phyloP scores from a whole-genome alignment of 1,140 invertebrate species.

The Drosophila elegans region DNA sequence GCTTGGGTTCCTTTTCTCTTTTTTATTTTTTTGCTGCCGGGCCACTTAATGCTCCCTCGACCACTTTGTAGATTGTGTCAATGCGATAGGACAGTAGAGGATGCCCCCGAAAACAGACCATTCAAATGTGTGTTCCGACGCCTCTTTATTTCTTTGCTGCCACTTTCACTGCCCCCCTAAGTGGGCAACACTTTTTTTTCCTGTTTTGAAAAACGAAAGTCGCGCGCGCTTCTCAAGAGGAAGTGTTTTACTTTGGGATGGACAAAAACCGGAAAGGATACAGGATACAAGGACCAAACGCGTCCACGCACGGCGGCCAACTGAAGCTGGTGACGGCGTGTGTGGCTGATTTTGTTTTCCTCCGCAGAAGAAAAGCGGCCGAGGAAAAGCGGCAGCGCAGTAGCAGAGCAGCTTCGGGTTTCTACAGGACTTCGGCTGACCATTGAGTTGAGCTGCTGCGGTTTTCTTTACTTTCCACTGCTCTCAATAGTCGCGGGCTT shows the following conservation, averaged over 20 bases:
- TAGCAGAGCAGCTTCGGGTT: constrained; percentile 38
- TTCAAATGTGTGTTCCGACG: constrained; percentile 48
- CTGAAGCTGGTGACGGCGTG: constrained; percentile 71
- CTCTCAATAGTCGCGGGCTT: background rate
- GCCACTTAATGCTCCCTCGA: constrained; percentile 67
- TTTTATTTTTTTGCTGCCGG: constrained; percentile 25
- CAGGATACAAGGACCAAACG: constrained; percentile 50
- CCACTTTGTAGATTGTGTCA: constrained; percentile 76
- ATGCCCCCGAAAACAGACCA: constrained; percentile 53
- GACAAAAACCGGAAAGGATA: constrained; percentile 1
- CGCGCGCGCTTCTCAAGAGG: constrained; percentile 25
- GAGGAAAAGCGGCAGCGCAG: background rate
- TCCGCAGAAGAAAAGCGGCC: constrained; percentile 40
- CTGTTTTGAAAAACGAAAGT: constrained; percentile 40
- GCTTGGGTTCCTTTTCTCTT: constrained; percentile 13
- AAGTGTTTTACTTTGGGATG: background rate
- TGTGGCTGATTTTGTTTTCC: constrained; percentile 79
- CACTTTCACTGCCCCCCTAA: constrained; percentile 24
- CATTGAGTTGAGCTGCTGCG: constrained; percentile 25
- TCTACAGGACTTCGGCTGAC: constrained; percentile 43
- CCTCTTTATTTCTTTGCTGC: constrained; percentile 13
- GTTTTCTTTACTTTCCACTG: constrained; percentile 2
- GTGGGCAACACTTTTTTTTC: constrained; percentile 41
- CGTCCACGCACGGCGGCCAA: constrained; percentile 65
- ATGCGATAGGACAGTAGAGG: constrained; percentile 45